Evolutionary conservation across 2,113 vertebrate genomes (phyloP), one percentile per base, ranked within the genome.

Genomic region (Dicentrarchus labrax): DNA sequence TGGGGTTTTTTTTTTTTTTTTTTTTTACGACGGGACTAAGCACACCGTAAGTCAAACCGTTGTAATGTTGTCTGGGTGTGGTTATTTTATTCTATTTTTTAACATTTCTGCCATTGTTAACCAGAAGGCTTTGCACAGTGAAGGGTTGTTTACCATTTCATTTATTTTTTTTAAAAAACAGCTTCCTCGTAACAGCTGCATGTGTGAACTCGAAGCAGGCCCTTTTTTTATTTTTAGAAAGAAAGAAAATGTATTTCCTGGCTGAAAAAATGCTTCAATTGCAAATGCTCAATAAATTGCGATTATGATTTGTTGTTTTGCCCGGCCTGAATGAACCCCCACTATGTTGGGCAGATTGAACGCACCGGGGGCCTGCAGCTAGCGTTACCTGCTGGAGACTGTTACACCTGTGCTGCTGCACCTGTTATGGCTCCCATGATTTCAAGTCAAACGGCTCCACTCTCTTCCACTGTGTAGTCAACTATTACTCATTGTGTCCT

Each of bases 41-140:
- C 71, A 62, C 53, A 80, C 89, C 83, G 94, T 95, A 91, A 94
- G 93, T 90, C 45, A 50, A 59, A 24, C 24, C 50, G 9, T 50
- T 50, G 13, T 47, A 47, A 1, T 71, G 53, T 13, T 53, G 1
- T 60, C 8, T n/a, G 16, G 9, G 6, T 65, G 51, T 17, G 8
- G 30, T 30, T 30, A 30, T 30, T n/a, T n/a, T 30, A 30, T 30
- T 30, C 4, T 30, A 30, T 30, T 30, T 10, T 61, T 60, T 45
- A 13, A 5, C 3, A 13, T 60, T 5, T 36, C 4, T 39, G 0
- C 15, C 2, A 3, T 1, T 47, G 2, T 4, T 30, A 9, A 57
- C 0, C 11, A 43, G 11, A 8, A 30, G 0, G 30, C 1, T 51
- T 53, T 13, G 5, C 53, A 11, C 21, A 15, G n/a, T 62, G 21